Evolutionary conservation across 2,888 invertebrate species (phyloP).

Genomic region (Embidobia sp.): DNA sequence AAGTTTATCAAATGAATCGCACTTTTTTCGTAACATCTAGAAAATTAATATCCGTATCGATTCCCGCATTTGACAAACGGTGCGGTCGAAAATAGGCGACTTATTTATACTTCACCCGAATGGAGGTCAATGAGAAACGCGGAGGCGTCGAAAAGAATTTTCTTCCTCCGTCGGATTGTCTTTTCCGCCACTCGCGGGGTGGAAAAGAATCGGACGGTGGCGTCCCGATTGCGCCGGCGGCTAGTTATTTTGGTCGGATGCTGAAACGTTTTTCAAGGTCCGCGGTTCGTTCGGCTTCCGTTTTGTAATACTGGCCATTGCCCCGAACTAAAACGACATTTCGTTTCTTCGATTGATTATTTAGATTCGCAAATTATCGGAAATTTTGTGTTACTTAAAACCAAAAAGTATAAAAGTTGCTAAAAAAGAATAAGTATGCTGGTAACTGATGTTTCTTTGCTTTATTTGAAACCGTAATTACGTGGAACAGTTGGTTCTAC

Average conservation of each 20-base stretch:
- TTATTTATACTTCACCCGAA: constrained; percentile 44
- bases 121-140: constrained; percentile 57
- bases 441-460: no score
- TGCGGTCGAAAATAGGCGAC: constrained; percentile 26
- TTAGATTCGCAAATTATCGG: not conserved
- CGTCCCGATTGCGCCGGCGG: constrained; percentile 12
- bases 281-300: constrained; percentile 30
- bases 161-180: constrained; percentile 31
- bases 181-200: constrained; percentile 10
- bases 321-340: constrained; percentile 15
- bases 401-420: no score
- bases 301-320: constrained; percentile 25
- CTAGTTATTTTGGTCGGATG: constrained; percentile 40
- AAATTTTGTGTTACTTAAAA: no score
- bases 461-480: no score
- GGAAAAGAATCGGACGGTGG: constrained; percentile 26
- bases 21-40: not conserved
- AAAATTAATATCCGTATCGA: constrained; percentile 14
- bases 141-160: constrained; percentile 48
- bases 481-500: no score
- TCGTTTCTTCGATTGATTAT: constrained; percentile 5
- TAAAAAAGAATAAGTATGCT: no score
- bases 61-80: constrained; percentile 28
- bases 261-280: constrained; percentile 52
- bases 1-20: not conserved